Evolutionary conservation across 2,113 vertebrate genomes (phyloP).

Genomic region (Cromileptes altivelis): DNA sequence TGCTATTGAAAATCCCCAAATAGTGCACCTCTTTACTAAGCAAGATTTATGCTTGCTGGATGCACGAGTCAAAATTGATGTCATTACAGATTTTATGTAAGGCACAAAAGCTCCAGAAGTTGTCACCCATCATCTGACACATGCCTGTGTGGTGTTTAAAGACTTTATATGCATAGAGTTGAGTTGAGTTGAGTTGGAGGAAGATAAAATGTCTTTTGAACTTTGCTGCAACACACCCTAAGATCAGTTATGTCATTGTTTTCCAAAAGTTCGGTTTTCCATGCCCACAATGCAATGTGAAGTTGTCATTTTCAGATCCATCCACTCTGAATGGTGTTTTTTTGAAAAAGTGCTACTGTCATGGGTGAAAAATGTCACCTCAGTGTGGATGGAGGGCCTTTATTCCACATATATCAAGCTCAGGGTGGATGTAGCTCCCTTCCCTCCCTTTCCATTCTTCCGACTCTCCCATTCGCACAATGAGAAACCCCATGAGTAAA

Average conservation of each 20-base stretch:
- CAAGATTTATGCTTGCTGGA: too few relatives aligned
- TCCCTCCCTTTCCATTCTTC: neutral
- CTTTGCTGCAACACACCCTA: too few relatives aligned
- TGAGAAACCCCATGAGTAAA: neutral
- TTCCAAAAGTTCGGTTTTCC: neutral
- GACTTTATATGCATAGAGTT: neutral
- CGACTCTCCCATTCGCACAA: neutral
- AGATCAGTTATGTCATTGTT: neutral
- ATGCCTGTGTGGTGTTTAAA: too few relatives aligned
- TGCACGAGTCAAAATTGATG: too few relatives aligned
- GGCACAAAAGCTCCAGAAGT: too few relatives aligned
- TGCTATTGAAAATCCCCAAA: too few relatives aligned
- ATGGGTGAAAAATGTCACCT: neutral
- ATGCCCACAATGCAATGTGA: neutral
- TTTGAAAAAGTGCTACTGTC: neutral
- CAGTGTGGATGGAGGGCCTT: neutral
- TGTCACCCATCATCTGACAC: too few relatives aligned
- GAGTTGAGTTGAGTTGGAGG: neutral
- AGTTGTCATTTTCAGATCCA: neutral
- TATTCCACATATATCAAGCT: slow-evolving; percentile 2
- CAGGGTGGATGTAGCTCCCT: neutral
- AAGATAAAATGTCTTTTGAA: neutral
- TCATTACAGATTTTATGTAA: too few relatives aligned
- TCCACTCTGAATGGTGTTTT: neutral
- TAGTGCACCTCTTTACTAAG: too few relatives aligned